These are phyloP conservation scores for Sus cebifrons DNA, from an alignment of 2,797 vertebrate genomes.

Conservation along the genomic window DNA sequence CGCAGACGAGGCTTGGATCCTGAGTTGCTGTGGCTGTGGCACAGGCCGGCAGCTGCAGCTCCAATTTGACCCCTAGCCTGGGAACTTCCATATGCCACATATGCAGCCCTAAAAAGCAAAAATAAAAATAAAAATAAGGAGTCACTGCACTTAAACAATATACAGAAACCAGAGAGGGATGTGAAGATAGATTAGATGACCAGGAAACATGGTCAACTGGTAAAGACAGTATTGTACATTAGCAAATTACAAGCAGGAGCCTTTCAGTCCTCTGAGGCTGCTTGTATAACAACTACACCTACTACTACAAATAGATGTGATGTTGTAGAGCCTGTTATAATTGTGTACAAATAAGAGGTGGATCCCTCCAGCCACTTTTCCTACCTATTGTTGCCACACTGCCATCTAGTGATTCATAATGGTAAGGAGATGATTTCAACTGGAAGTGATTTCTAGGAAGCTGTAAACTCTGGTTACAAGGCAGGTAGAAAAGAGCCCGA, in stretches of 20 bases:
- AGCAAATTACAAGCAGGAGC: not conserved
- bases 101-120: too few species aligned
- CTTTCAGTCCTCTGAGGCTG: not conserved
- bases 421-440: slow-evolving; percentile 44
- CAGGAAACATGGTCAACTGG: not conserved
- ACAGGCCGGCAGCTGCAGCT: too few species aligned
- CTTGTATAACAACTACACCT: not conserved
- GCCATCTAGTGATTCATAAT: slow-evolving; percentile 87
- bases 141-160: not conserved
- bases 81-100: too few species aligned
- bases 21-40: too few species aligned
- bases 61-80: too few species aligned
- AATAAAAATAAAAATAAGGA: not conserved
- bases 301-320: not conserved
- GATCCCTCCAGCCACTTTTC: not conserved
- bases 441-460: not conserved
- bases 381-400: slow-evolving; percentile 78
- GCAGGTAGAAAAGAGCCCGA: not conserved
- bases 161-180: not conserved
- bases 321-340: not conserved
- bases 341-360: not conserved
- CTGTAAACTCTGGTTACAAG: not conserved
- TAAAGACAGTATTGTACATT: not conserved
- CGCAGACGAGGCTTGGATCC: too few species aligned
- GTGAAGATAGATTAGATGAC: not conserved